Conservation (phyloP, 2,797 vertebrate genomes). For the Crax fasciolata region DNA sequence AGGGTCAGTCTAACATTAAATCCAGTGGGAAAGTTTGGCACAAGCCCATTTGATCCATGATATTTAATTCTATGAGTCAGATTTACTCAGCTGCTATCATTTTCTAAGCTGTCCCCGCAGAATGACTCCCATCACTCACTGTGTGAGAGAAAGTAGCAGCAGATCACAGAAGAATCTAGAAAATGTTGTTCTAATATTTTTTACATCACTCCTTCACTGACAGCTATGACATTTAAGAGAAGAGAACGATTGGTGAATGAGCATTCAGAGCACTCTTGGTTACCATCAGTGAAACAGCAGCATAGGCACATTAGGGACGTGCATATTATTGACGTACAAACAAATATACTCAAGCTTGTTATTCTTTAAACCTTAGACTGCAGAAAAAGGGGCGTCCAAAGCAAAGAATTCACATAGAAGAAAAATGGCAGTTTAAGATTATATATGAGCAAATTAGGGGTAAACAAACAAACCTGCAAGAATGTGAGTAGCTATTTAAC, state of each 20-base stretch:
- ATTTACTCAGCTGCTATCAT: constrained; percentile 69
- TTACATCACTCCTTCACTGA: constrained; percentile 63
- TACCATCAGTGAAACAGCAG: constrained; percentile 33
- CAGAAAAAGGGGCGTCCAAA: neutral
- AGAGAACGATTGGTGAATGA: constrained; percentile 41
- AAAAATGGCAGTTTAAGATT: neutral
- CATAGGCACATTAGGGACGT: constrained; percentile 8
- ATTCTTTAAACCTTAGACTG: constrained; percentile 38
- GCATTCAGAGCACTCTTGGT: neutral
- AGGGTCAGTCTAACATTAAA: constrained; percentile 78
- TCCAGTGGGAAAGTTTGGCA: constrained; percentile 70
- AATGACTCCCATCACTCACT: constrained; percentile 62
- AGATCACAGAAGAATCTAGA: constrained; percentile 73
- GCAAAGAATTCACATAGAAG: neutral
- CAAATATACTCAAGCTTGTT: constrained; percentile 19
- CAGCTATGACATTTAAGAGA: constrained; percentile 72
- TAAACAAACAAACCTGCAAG: neutral
- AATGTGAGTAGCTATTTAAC: neutral
- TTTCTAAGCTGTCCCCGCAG: constrained; percentile 62
- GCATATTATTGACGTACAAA: constrained; percentile 54
- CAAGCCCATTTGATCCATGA: constrained; percentile 69
- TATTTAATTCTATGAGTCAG: constrained; percentile 74
- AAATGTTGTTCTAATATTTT: constrained; percentile 70
- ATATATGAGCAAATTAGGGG: neutral
- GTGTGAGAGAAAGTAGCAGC: constrained; percentile 33